phyloP scores from a whole-genome alignment of 2,113 vertebrate species.

The Gambusia holbrooki region DNA sequence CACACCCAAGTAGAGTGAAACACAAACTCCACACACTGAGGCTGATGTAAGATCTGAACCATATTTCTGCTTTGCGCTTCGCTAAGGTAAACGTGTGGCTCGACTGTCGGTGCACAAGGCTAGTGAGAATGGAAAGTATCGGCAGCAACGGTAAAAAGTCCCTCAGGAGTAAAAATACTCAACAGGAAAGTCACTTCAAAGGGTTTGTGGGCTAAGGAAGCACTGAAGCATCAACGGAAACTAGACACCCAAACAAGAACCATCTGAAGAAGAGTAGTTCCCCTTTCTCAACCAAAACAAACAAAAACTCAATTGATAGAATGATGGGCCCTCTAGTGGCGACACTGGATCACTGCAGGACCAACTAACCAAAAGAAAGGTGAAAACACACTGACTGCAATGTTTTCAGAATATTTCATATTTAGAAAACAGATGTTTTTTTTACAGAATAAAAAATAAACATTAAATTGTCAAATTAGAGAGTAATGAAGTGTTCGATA shows the following conservation, averaged over 20 bases:
- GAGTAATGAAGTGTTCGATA: too few species aligned
- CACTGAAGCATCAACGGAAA: slow-evolving; percentile 10
- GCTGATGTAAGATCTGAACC: neutral
- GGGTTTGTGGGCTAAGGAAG: neutral
- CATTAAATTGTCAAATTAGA: too few species aligned
- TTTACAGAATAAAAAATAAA: too few species aligned
- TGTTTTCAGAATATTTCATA: neutral
- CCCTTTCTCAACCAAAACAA: neutral
- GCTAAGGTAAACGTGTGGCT: neutral
- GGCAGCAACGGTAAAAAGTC: slow-evolving; percentile 9
- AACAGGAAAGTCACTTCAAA: neutral
- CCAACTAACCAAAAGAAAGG: neutral
- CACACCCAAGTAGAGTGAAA: neutral
- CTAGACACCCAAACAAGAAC: neutral
- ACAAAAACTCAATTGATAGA: neutral
- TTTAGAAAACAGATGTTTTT: too few species aligned
- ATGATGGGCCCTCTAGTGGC: slow-evolving; percentile 18
- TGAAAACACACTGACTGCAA: neutral
- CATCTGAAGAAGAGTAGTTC: neutral
- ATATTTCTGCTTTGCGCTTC: neutral
- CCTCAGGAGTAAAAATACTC: slow-evolving; percentile 8
- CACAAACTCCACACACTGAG: slow-evolving; percentile 4
- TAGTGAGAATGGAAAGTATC: neutral
- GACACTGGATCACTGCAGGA: slow-evolving; percentile 4
- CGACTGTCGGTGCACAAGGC: too few species aligned